Conservation (phyloP, 2,113 vertebrate species). For the Sylvilagus bachmani region DNA sequence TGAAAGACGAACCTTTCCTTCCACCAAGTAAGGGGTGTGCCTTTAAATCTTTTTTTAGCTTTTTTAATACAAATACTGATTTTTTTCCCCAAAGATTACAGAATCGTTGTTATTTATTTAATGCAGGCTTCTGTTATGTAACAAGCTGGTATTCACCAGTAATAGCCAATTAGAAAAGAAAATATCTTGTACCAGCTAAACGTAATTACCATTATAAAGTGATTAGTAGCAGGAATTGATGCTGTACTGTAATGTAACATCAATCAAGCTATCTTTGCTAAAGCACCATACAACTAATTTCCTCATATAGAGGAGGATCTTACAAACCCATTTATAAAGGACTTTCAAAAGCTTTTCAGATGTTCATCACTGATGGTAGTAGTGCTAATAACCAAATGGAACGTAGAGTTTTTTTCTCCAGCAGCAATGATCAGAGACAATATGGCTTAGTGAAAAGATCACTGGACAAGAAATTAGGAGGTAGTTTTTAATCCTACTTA, state of each 20-base stretch:
- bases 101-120: constrained; percentile 76
- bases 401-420: neutral
- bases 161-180: constrained; percentile 80
- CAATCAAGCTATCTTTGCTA: constrained; percentile 62
- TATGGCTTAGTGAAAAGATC: neutral
- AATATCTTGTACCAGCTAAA: constrained; percentile 68
- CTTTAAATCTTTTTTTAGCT: constrained; percentile 10
- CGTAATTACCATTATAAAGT: constrained; percentile 77
- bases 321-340: neutral
- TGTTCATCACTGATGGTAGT: neutral
- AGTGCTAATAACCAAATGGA: neutral
- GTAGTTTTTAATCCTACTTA: neutral
- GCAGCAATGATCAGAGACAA: neutral
- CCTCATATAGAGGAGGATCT: neutral
- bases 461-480: neutral
- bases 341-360: constrained; percentile 33
- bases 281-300: constrained; percentile 20
- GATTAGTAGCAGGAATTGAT: constrained; percentile 70
- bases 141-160: constrained; percentile 77
- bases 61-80: constrained; percentile 59
- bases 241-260: constrained; percentile 42
- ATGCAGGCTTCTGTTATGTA: constrained; percentile 74
- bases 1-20: neutral
- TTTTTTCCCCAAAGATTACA: constrained; percentile 18
- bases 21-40: neutral